Evolutionary conservation across 2,888 invertebrate species (phyloP).

Genomic region (Drymonia ruficornis): DNA sequence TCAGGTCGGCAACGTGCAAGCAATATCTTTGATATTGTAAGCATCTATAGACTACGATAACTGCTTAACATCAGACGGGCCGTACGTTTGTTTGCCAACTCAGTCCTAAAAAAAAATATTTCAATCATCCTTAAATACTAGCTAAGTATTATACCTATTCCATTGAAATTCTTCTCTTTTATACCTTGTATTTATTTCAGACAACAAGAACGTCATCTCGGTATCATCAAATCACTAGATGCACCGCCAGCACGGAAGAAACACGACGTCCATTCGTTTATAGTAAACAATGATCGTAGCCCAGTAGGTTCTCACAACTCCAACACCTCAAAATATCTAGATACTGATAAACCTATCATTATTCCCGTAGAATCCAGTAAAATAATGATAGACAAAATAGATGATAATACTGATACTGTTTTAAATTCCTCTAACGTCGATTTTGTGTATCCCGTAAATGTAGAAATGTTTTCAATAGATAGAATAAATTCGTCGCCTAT

Average conservation of each 20-base stretch:
- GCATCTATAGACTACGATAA: too few relatives aligned
- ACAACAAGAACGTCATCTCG: slow-evolving; percentile 92
- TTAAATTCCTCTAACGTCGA: slow-evolving; percentile 33
- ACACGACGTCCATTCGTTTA: slow-evolving; percentile 79
- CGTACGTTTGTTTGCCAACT: too few relatives aligned
- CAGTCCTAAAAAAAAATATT: too few relatives aligned
- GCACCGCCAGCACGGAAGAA: slow-evolving; percentile 74
- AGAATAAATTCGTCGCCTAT: slow-evolving; percentile 41
- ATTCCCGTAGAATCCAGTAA: slow-evolving; percentile 29
- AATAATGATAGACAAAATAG: slow-evolving; percentile 28
- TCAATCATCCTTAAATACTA: not conserved
- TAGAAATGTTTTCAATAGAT: slow-evolving; percentile 52
- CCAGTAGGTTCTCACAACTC: slow-evolving; percentile 48
- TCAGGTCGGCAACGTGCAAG: too few relatives aligned
- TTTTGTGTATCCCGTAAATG: slow-evolving; percentile 28
- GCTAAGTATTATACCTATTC: too few relatives aligned
- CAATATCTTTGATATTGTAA: too few relatives aligned
- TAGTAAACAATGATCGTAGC: slow-evolving; percentile 63
- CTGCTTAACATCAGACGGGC: too few relatives aligned
- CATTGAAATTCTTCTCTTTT: not conserved
- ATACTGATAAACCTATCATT: slow-evolving; percentile 58
- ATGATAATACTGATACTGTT: slow-evolving; percentile 11
- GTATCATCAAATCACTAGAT: slow-evolving; percentile 85
- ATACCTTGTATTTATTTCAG: slow-evolving; percentile 64
- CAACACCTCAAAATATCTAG: slow-evolving; percentile 60